These are phyloP conservation scores for Drosophila subquinaria DNA, from an alignment of 2,888 invertebrate genomes.

Conservation along the genomic window DNA sequence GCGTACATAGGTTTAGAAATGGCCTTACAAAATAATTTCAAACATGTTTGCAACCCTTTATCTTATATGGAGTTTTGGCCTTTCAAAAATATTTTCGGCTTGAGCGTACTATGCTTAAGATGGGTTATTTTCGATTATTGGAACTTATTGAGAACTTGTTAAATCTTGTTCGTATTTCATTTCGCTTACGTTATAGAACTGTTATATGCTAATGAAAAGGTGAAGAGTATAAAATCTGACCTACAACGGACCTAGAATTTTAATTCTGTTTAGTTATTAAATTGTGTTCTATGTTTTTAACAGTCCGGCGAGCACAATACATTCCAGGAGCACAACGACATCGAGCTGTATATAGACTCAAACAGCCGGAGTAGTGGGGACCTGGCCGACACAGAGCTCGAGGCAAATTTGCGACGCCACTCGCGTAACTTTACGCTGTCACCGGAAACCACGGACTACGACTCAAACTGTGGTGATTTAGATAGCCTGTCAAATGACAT, in stretches of 20 bases:
- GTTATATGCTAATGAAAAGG: background rate
- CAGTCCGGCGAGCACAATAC: conserved; percentile 66
- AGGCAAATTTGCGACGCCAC: conserved; percentile 86
- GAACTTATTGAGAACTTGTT: too few species aligned
- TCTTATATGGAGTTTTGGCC: too few species aligned
- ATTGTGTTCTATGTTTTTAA: background rate
- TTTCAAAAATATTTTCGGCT: too few species aligned
- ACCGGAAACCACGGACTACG: conserved; percentile 96
- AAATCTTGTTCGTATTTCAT: too few species aligned
- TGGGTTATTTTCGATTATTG: too few species aligned
- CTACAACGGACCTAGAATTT: background rate
- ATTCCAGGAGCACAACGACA: conserved; percentile 84
- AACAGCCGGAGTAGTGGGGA: conserved; percentile 85
- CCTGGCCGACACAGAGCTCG: conserved; percentile 83
- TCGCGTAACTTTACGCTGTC: conserved; percentile 95
- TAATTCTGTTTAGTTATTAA: background rate
- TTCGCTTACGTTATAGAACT: too few species aligned
- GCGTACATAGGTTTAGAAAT: too few species aligned
- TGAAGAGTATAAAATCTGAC: background rate
- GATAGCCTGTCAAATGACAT: conserved; percentile 88
- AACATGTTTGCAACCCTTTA: too few species aligned
- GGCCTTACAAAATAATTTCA: too few species aligned
- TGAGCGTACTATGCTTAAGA: too few species aligned
- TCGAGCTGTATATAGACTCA: conserved; percentile 85
- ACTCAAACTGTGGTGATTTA: conserved; percentile 94